Evolutionary conservation across 2,888 invertebrate genomes (phyloP), one percentile per base, ranked within the genome.

Genomic region (Xanthorhoe spadicearia): DNA sequence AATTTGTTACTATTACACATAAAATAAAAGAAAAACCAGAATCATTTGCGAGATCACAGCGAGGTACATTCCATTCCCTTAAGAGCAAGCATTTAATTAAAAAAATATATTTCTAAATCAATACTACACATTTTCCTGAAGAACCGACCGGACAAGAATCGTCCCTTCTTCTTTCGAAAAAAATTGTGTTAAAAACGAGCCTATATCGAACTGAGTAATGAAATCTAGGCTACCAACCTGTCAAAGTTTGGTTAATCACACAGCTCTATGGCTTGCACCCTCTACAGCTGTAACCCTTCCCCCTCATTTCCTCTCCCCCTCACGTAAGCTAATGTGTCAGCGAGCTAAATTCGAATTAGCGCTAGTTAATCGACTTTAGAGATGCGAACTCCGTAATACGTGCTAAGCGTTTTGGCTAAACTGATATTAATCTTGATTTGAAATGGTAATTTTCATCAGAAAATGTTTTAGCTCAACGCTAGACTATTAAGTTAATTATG

Each of bases 281-380:
- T 55, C 67, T 63, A 64, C 82, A 74, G 74, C 75, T 74, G 76
- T 70, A 64, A 7, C 50, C 51, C 56, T 17, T 38, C 35, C 38
- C 70, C 62, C 38, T 43, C 38, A 43, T 43, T 43, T 43, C 38
- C 38, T 13, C 57, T 61, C 70, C 61, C 71, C 68, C 71, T 72
- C 73, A 71, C 69, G 64, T 73, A 70, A 80, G 75, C 75, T 78
- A 77, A 79, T 82, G 76, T 82, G 77, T 78, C 75, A 79, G 76
- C 76, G 68, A 72, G 76, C 80, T 84, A 80, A 82, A 84, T 77
- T 79, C 74, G 68, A 78, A 80, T 82, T 83, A 80, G 76, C 76
- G 71, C 70, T 77, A 81, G 81, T 81, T 82, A 82, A 82, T 80
- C 76, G 77, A 79, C 77, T 79, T 83, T 77, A 73, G 77, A 80